phyloP scores from a whole-genome alignment of 2,797 vertebrate genomes.

The Heliangelus exortis region DNA sequence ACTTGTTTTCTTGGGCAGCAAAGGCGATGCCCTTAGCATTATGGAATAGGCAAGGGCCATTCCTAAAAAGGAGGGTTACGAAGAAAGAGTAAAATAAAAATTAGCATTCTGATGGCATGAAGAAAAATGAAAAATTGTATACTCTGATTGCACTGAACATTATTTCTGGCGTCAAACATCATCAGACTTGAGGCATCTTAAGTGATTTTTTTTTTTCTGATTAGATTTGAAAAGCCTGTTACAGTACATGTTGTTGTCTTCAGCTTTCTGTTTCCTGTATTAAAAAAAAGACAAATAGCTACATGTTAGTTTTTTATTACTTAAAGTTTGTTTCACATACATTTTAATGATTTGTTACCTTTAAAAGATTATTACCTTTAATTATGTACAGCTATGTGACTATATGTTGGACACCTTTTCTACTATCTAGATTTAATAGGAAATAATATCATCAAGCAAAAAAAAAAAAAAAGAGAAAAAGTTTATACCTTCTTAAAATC shows the following conservation, averaged over 20 bases:
- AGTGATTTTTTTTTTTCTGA: slow-evolving; percentile 80
- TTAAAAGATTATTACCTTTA: background rate
- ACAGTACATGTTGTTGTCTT: slow-evolving; percentile 81
- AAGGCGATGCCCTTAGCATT: slow-evolving; percentile 24
- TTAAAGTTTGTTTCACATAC: background rate
- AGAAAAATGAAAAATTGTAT: slow-evolving; percentile 86
- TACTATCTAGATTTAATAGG: background rate
- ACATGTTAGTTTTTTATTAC: background rate
- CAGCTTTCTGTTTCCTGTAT: slow-evolving; percentile 95
- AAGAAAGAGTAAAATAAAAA: slow-evolving; percentile 78
- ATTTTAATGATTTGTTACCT: background rate
- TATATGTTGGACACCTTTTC: background rate
- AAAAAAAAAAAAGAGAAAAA: background rate
- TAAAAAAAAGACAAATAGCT: background rate
- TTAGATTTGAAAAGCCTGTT: slow-evolving; percentile 73
- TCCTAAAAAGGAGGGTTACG: slow-evolving; percentile 65
- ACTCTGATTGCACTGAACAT: slow-evolving; percentile 89
- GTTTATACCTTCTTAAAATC: background rate
- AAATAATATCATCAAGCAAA: background rate
- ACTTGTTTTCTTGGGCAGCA: slow-evolving; percentile 47
- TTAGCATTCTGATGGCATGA: slow-evolving; percentile 85
- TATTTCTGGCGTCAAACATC: slow-evolving; percentile 88
- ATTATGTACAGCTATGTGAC: rapidly evolving
- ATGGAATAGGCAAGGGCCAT: slow-evolving; percentile 6
- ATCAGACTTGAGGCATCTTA: slow-evolving; percentile 85